Percentiles rank a stretch among this genome's conserved stretches.
Conservation (phyloP, 2,888 invertebrate genomes). For the Arrhopalites spinosus region DNA sequence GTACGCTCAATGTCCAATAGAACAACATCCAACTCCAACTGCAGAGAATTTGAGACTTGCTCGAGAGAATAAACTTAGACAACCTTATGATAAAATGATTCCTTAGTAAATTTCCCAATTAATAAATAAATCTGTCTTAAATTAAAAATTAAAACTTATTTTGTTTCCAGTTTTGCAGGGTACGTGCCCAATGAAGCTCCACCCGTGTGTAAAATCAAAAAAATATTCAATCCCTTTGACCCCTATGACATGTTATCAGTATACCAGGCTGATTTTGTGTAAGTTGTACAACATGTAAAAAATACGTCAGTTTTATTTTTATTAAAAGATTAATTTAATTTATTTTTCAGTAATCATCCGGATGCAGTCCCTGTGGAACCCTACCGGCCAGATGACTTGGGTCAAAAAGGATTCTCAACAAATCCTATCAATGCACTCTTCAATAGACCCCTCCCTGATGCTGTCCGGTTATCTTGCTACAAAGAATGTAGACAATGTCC, state of each 20-base stretch:
- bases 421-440: conserved; percentile 48
- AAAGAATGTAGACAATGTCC: conserved; percentile 40
- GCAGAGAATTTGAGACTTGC: conserved; percentile 50
- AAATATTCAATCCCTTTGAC: conserved; percentile 42
- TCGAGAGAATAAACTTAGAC: conserved; percentile 46
- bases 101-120: conserved; percentile 48
- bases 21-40: conserved; percentile 38
- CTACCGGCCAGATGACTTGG: conserved; percentile 42
- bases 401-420: conserved; percentile 43
- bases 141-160: not conserved
- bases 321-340: no score
- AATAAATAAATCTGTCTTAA: not conserved
- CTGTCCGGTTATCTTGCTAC: conserved; percentile 44
- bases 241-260: conserved; percentile 47
- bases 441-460: conserved; percentile 44
- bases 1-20: conserved; percentile 47
- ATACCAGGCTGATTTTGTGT: conserved; percentile 49
- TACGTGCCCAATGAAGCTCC: conserved; percentile 47
- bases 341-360: conserved; percentile 42
- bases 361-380: conserved; percentile 43
- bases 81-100: conserved; percentile 51
- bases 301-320: no score
- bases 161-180: conserved; percentile 46
- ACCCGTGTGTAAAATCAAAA: conserved; percentile 54
- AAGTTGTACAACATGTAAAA: no score